Percentiles rank a stretch among this genome's conserved stretches.
Conservation (phyloP, 2,888 invertebrate genomes). For the Seira musarum region DNA sequence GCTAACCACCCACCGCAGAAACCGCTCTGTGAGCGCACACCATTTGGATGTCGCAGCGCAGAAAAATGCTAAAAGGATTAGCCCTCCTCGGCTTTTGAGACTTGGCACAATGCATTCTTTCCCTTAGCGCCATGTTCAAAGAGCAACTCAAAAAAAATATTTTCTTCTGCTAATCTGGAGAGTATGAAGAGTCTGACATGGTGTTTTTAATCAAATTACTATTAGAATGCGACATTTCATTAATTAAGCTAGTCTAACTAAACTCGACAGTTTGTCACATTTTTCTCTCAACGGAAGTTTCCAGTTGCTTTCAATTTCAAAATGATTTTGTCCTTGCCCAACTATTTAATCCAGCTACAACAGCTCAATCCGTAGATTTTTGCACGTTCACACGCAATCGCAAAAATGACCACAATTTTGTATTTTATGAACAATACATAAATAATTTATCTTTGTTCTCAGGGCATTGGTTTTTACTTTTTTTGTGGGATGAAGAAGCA, state of each 20-base stretch:
- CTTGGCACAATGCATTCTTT: too few species aligned
- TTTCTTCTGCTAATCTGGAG: background rate
- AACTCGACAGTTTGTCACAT: background rate
- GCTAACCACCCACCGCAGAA: background rate
- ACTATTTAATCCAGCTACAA: too few species aligned
- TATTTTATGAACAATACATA: background rate
- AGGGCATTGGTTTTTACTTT: background rate
- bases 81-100: too few species aligned
- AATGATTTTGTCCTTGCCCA: too few species aligned
- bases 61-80: background rate
- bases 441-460: background rate
- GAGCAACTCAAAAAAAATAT: conserved; percentile 11
- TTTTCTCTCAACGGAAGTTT: background rate
- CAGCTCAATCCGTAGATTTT: background rate
- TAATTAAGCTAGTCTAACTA: conserved; percentile 16
- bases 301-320: too few species aligned
- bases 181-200: background rate
- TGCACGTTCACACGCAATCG: background rate
- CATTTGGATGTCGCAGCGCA: too few species aligned
- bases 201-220: too few species aligned
- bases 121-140: background rate
- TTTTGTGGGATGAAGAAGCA: background rate
- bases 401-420: background rate
- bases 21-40: background rate
- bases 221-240: conserved; percentile 17